Evolutionary conservation across 1,140 invertebrate species (phyloP).

Genomic region (Pseudobourletiella spinata): DNA sequence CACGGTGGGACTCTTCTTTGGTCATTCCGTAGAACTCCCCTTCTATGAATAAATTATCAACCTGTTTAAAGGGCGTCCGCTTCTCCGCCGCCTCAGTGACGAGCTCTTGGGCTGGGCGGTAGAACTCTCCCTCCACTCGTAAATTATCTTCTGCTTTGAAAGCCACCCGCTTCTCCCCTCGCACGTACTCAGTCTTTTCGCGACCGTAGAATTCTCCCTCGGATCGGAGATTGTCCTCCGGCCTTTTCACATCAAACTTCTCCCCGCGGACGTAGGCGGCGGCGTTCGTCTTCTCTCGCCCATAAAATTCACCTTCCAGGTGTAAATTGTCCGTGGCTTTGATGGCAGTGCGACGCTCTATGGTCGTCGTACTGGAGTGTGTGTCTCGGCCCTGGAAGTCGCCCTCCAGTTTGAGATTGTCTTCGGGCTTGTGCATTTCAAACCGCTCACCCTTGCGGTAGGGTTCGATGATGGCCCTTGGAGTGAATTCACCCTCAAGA

Average conservation of each 20-base stretch:
- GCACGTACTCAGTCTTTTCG: conserved; percentile 36
- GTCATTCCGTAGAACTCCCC: conserved; percentile 37
- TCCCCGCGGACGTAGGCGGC: conserved; percentile 26
- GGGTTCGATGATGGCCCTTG: neutral
- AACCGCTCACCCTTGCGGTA: neutral
- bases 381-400: conserved; percentile 11
- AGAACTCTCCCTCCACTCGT: conserved; percentile 35
- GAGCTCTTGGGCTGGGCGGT: conserved; percentile 7
- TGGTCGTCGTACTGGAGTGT: conserved; percentile 38
- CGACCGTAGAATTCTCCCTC: conserved; percentile 45
- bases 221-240: conserved; percentile 32
- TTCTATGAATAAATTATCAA: conserved; percentile 45
- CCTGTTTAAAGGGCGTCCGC: conserved; percentile 10
- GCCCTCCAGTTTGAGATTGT: conserved; percentile 33
- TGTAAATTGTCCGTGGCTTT: conserved; percentile 48
- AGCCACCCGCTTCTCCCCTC: conserved; percentile 43
- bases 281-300: conserved; percentile 13
- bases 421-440: neutral
- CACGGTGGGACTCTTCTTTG: conserved; percentile 40
- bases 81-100: conserved; percentile 34
- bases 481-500: conserved; percentile 13
- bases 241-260: conserved; percentile 24
- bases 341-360: conserved; percentile 50
- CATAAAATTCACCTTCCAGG: conserved; percentile 48
- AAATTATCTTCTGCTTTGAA: conserved; percentile 49